phyloP scores from a whole-genome alignment of 2,888 invertebrate species.

The Onthophagus sagittarius region DNA sequence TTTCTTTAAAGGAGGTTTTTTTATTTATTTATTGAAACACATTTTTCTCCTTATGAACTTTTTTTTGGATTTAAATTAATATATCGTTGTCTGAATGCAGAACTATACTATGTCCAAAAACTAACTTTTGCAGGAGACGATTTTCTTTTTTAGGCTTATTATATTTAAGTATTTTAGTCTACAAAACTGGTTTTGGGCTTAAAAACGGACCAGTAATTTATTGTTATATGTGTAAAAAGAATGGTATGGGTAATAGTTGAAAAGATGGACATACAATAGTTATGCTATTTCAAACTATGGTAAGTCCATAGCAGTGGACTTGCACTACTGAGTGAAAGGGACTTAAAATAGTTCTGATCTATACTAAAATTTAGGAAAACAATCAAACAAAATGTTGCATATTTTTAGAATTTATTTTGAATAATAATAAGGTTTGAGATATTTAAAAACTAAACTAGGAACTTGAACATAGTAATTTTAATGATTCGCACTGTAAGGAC shows the following conservation, averaged over 20 bases:
- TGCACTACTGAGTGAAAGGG: background rate
- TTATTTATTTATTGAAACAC: too few species aligned
- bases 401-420: background rate
- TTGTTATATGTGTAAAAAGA: background rate
- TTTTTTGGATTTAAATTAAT: too few species aligned
- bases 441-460: too few species aligned
- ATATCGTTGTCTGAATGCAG: too few species aligned
- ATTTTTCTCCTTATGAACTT: too few species aligned
- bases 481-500: too few species aligned
- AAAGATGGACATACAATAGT: background rate
- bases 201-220: background rate
- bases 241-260: background rate
- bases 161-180: background rate
- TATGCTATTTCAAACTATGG: background rate
- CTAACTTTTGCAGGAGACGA: background rate
- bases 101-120: background rate
- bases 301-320: background rate
- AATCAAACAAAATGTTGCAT: background rate
- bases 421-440: too few species aligned
- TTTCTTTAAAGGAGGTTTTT: too few species aligned
- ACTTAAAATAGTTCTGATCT: background rate
- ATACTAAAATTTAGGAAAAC: background rate
- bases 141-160: background rate
- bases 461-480: too few species aligned
- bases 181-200: background rate